Evolutionary conservation across 2,888 invertebrate species (phyloP).

Genomic region (Cacoxenus indagator): DNA sequence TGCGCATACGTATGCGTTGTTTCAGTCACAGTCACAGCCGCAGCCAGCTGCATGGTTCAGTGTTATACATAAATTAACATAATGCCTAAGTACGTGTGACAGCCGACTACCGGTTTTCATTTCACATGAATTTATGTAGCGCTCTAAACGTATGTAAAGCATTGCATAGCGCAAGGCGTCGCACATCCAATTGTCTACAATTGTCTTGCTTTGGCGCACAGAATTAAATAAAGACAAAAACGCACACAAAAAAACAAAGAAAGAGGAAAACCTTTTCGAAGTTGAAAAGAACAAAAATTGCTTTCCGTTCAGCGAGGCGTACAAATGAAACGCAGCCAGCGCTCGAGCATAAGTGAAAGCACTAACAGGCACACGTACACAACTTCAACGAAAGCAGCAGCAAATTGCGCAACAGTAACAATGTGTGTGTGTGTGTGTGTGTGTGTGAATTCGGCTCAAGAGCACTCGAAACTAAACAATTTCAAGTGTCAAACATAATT

Average conservation of each 20-base stretch:
- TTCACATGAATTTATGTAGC: conserved; percentile 58
- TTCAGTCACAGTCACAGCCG: background rate
- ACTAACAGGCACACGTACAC: background rate
- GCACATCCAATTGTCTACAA: conserved; percentile 23
- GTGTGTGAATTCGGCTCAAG: conserved; percentile 2
- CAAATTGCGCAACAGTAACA: background rate
- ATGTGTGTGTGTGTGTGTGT: background rate
- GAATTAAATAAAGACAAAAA: background rate
- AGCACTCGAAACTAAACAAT: conserved; percentile 7
- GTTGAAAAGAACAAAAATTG: background rate
- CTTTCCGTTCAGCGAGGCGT: background rate
- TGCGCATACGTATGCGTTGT: background rate
- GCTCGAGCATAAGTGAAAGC: background rate
- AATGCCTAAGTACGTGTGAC: conserved; percentile 64
- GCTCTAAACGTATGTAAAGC: conserved; percentile 47
- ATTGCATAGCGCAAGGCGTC: background rate
- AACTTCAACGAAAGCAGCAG: background rate
- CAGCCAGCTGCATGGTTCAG: background rate
- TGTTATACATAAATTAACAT: conserved; percentile 57
- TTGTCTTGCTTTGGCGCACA: background rate
- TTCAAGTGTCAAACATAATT: conserved; percentile 12
- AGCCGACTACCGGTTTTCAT: conserved; percentile 61
- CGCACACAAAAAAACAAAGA: too few species aligned
- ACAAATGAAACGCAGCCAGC: background rate
- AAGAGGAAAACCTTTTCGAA: background rate